Conservation (phyloP, 2,797 vertebrate species). For the Gila robusta region DNA sequence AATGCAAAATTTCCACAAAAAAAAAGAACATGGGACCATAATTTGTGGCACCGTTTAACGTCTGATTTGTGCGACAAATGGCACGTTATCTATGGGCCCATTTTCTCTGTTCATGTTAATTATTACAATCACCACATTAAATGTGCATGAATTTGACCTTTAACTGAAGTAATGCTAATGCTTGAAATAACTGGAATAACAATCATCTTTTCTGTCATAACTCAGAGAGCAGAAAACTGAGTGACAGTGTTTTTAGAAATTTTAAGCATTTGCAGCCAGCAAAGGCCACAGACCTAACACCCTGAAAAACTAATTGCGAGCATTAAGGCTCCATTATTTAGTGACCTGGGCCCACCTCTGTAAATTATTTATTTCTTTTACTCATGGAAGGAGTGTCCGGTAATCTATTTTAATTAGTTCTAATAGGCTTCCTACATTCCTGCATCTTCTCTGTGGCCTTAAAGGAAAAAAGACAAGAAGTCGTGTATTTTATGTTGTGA, state of each 20-base stretch:
- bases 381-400: conserved; percentile 53
- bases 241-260: conserved; percentile 40
- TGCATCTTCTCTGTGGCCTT: conserved; percentile 54
- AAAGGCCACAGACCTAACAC: conserved; percentile 63
- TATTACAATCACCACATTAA: conserved; percentile 37
- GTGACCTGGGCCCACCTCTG: conserved; percentile 67
- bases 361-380: conserved; percentile 67
- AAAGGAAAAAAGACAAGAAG: conserved; percentile 46
- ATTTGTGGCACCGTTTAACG: neutral
- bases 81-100: neutral
- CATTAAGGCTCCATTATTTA: conserved; percentile 69
- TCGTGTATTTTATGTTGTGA: conserved; percentile 64
- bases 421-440: conserved; percentile 60
- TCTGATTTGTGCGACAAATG: neutral
- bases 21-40: neutral
- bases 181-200: conserved; percentile 32
- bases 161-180: conserved; percentile 26
- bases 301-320: conserved; percentile 71
- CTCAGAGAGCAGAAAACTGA: conserved; percentile 14
- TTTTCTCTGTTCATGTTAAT: neutral
- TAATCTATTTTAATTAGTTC: conserved; percentile 74
- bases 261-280: conserved; percentile 21
- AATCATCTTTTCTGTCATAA: conserved; percentile 33
- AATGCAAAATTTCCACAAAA: neutral
- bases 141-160: conserved; percentile 30